phyloP scores from a whole-genome alignment of 92 coral and sea anemone genomes.

The Zoanthus solanderi region DNA sequence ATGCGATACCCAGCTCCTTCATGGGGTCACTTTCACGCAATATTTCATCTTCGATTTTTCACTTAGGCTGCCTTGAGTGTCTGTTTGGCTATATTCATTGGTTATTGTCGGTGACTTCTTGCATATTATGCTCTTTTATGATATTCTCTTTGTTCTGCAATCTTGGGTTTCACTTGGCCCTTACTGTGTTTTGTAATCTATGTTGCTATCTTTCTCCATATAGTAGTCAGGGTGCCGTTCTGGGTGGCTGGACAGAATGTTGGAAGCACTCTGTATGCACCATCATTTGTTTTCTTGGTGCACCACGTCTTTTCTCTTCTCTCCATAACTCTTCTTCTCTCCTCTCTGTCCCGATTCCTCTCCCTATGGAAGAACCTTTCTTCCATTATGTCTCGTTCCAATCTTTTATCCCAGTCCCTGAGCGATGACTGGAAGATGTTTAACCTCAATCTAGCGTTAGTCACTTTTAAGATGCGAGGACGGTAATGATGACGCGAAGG shows the following conservation, averaged over 20 bases:
- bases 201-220: no score
- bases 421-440: neutral
- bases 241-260: no score
- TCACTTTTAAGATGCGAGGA: no score
- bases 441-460: no score
- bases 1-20: neutral
- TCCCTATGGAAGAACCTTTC: neutral
- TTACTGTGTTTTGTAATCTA: no score
- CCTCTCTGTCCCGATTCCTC: neutral
- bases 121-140: no score
- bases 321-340: neutral
- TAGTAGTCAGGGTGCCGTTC: no score
- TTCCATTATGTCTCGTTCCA: neutral
- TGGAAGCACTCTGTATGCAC: neutral
- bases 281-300: neutral
- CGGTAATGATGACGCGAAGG: no score
- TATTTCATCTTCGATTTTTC: constrained; percentile 4
- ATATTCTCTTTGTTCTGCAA: no score
- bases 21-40: neutral
- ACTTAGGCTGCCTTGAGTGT: neutral
- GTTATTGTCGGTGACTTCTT: no score
- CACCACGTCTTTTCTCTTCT: neutral
- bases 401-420: neutral
- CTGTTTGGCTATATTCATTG: neutral
- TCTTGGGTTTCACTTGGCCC: no score